Evolutionary conservation across 2,888 invertebrate species (phyloP), one percentile per base, ranked within the genome.

Genomic region (Vandiemenella viatica): DNA sequence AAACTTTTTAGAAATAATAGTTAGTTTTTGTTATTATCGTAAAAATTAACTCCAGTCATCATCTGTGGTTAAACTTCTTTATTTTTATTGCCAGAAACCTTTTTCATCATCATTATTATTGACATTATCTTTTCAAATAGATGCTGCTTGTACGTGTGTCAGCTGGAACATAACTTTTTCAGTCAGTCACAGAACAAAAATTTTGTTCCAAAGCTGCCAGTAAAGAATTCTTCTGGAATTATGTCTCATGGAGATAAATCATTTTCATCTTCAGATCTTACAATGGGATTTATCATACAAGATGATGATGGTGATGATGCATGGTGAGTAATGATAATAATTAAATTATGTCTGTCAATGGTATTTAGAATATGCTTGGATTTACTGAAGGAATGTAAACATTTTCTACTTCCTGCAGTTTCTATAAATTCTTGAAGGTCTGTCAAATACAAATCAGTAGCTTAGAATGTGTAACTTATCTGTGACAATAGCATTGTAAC

Each of bases 141-240:
- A 52, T 92, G 92, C 17, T 92, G 92, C 58, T 81, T 92, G 37
- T 92, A 93, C 63, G 88, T 95, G 5, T 85, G 90, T 4, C 86
- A 87, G 60, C 69, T 95, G 60, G 96, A 96, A 60, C 91, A 92
- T 63, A 82, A 83, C 1, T 77, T 90, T 56, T 92, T 92, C 59
- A 89, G 90, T 20, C 80, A 83, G 59, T 86, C 86, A 57, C 83
- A 80, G 23, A 79, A 79, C 56, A 42, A 53, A 43, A 44, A 48
- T 45, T 37, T 54, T 43, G 49, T 46, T 32, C 48, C 55, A 19
- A 57, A 55, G 49, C 43, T 54, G 19, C 21, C 43, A 10, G 22
- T 52, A 7, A 50, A 50, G 48, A 37, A 46, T 17, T 44, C 49
- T 10, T n/a, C n/a, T n/a, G n/a, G n/a, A n/a, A n/a, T n/a, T n/a